Evolutionary conservation across 2,797 vertebrate species (phyloP).

Genomic region (Sebastes elongatus): DNA sequence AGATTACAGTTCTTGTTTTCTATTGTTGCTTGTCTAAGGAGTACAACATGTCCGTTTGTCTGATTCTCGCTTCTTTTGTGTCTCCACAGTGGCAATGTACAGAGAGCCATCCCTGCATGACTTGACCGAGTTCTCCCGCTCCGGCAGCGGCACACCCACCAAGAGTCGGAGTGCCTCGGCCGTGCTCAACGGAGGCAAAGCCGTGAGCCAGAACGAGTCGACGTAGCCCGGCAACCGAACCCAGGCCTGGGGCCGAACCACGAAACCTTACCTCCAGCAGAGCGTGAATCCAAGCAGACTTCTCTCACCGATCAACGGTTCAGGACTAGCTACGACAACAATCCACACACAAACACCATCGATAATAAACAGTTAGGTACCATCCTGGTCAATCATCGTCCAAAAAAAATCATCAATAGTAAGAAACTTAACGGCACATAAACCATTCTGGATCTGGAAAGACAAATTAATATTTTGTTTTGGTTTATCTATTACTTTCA

Average conservation of each 20-base stretch:
- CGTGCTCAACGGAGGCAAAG: slow-evolving; percentile 96
- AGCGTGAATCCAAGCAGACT: slow-evolving; percentile 93
- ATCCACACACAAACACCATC: slow-evolving; percentile 61
- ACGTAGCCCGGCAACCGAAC: slow-evolving; percentile 90
- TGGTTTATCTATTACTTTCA: slow-evolving; percentile 65
- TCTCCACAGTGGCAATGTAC: slow-evolving; percentile 96
- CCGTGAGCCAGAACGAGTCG: slow-evolving; percentile 97
- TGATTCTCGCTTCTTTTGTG: slow-evolving; percentile 17
- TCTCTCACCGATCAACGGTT: slow-evolving; percentile 85
- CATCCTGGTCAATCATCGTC: slow-evolving; percentile 49
- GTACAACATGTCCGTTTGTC: neutral
- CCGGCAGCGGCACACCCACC: slow-evolving; percentile 97
- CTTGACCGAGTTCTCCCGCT: slow-evolving; percentile 97
- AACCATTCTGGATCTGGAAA: slow-evolving; percentile 49
- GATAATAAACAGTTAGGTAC: slow-evolving; percentile 36
- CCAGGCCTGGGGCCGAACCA: slow-evolving; percentile 82
- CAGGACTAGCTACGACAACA: slow-evolving; percentile 79
- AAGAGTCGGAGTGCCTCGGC: slow-evolving; percentile 99
- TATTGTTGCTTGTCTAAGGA: neutral
- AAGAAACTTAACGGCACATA: slow-evolving; percentile 44
- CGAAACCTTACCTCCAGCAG: slow-evolving; percentile 92
- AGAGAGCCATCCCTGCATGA: slow-evolving; percentile 99
- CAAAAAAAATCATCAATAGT: slow-evolving; percentile 40
- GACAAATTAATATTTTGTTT: slow-evolving; percentile 32
- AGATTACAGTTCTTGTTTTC: neutral